These are phyloP conservation scores for Lasioglossum villosulum DNA, from an alignment of 2,888 invertebrate species.

Conservation along the genomic window DNA sequence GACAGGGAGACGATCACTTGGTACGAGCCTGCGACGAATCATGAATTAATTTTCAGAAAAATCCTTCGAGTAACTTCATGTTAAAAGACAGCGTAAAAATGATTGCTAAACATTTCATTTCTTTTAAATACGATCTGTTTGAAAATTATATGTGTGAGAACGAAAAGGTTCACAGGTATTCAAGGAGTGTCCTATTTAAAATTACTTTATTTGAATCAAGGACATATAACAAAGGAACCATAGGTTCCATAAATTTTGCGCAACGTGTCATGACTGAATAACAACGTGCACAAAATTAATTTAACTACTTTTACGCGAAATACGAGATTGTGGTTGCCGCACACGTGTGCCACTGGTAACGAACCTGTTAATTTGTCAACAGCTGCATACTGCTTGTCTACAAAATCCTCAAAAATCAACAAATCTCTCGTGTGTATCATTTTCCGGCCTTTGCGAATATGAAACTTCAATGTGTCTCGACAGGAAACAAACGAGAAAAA, in stretches of 20 bases:
- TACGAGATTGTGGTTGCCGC: background rate
- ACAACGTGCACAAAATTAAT: background rate
- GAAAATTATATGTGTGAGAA: too few species aligned
- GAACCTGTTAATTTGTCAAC: slow-evolving; percentile 20
- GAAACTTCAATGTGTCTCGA: background rate
- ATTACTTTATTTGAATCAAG: background rate
- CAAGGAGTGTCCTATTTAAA: background rate
- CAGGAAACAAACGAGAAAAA: background rate
- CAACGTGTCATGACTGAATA: background rate
- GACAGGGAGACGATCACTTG: too few species aligned
- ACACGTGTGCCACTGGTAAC: background rate
- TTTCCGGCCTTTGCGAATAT: background rate
- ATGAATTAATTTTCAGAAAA: too few species aligned
- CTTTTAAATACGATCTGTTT: too few species aligned
- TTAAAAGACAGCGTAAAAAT: too few species aligned
- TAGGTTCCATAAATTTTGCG: background rate
- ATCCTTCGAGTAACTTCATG: too few species aligned
- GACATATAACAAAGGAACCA: background rate
- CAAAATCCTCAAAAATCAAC: background rate
- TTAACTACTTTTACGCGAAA: background rate
- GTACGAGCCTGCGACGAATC: too few species aligned
- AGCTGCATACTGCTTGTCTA: background rate
- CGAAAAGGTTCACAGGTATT: background rate
- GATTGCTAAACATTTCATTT: too few species aligned
- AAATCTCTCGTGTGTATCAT: background rate